phyloP scores from a whole-genome alignment of 2,888 invertebrate genomes.

The Ganaspis brasiliensis region DNA sequence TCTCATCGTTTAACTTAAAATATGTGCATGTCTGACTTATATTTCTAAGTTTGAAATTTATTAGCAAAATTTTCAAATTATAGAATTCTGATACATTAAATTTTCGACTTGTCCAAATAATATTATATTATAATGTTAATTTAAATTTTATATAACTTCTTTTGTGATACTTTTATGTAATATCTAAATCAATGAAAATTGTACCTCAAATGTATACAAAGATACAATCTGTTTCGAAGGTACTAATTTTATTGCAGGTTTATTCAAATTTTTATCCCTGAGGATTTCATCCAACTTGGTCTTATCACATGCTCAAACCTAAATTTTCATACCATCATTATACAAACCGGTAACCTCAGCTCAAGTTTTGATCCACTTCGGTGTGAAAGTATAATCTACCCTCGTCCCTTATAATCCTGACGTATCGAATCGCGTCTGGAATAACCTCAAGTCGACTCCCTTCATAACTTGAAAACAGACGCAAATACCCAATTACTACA shows the following conservation, averaged over 20 bases:
- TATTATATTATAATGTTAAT: too few species aligned
- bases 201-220: too few species aligned
- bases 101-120: too few species aligned
- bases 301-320: background rate
- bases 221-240: too few species aligned
- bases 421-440: background rate
- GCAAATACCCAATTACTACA: background rate
- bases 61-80: too few species aligned
- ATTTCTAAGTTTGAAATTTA: too few species aligned
- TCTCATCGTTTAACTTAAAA: too few species aligned
- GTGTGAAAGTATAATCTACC: background rate
- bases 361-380: background rate
- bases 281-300: background rate
- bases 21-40: too few species aligned
- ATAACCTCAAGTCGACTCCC: background rate
- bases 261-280: background rate
- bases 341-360: background rate
- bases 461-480: background rate
- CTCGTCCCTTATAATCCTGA: background rate
- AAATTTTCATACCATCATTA: background rate
- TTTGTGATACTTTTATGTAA: too few species aligned
- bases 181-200: too few species aligned
- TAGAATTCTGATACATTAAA: too few species aligned
- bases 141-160: too few species aligned
- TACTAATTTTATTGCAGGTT: background rate